Percentiles rank a stretch among this genome's conserved stretches.
Conservation (phyloP, 2,797 vertebrate species). For the Fringilla coelebs region DNA sequence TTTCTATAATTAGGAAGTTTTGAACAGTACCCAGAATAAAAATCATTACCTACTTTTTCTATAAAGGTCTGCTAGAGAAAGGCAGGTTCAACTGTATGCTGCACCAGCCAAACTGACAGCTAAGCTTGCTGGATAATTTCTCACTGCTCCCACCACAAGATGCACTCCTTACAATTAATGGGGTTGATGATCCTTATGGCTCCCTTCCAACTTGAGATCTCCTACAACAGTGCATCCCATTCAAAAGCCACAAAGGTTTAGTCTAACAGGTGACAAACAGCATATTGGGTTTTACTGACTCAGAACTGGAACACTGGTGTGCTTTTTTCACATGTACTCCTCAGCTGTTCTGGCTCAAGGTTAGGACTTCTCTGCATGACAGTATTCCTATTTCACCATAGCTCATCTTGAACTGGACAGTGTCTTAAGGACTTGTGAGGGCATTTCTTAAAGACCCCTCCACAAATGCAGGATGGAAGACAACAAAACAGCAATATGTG, state of each 20-base stretch:
- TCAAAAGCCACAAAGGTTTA: background rate
- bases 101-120: background rate
- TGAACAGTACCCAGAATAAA: background rate
- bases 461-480: background rate
- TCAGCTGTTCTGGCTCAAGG: background rate
- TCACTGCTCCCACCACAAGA: background rate
- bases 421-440: background rate
- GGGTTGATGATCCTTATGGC: background rate
- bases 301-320: background rate
- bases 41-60: background rate
- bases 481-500: background rate
- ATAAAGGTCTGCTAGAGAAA: background rate
- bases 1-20: background rate
- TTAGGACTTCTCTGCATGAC: background rate
- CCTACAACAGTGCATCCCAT: background rate
- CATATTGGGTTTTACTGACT: background rate
- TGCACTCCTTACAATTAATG: background rate
- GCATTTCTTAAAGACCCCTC: background rate
- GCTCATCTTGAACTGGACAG: background rate
- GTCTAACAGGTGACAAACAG: background rate
- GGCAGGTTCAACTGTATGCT: background rate
- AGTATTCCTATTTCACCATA: background rate
- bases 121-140: background rate
- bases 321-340: background rate
- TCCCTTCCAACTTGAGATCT: background rate